A percentile compares a stretch with the other conserved stretches of the same genome.
These are phyloP conservation scores for Pogonomyrmex californicus DNA, from an alignment of 1,140 invertebrate species.

Conservation along the genomic window DNA sequence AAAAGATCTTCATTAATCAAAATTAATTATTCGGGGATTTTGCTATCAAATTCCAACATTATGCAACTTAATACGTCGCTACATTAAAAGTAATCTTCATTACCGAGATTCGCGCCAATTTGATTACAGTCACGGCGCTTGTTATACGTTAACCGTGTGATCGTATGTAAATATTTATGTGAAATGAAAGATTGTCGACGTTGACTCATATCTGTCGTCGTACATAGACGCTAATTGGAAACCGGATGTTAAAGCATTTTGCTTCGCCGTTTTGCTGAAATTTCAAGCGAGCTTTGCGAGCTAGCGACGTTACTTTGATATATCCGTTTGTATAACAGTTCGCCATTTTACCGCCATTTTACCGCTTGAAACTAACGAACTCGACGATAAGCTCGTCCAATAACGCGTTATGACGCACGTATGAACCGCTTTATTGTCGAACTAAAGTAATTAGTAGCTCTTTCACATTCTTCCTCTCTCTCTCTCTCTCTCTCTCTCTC, in stretches of 20 bases:
- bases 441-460: slow-evolving; percentile 44
- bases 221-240: slow-evolving; percentile 38
- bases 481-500: neutral
- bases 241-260: slow-evolving; percentile 50
- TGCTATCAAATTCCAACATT: no score
- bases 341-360: slow-evolving; percentile 57
- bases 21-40: neutral
- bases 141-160: neutral
- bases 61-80: neutral
- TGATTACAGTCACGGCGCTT: neutral
- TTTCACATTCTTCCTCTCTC: slow-evolving; percentile 8
- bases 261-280: slow-evolving; percentile 48
- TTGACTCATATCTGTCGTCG: slow-evolving; percentile 30
- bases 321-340: slow-evolving; percentile 9
- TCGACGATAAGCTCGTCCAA: slow-evolving; percentile 49
- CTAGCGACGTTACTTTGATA: slow-evolving; percentile 53
- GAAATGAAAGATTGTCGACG: slow-evolving; percentile 36
- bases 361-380: slow-evolving; percentile 60
- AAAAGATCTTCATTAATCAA: neutral
- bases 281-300: slow-evolving; percentile 35
- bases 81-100: neutral
- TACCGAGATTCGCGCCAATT: neutral
- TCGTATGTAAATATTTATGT: slow-evolving; percentile 2
- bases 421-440: slow-evolving; percentile 50
- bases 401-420: slow-evolving; percentile 52